Evolutionary conservation across 2,888 invertebrate genomes (phyloP).

Genomic region (Bhutanitis thaidina): DNA sequence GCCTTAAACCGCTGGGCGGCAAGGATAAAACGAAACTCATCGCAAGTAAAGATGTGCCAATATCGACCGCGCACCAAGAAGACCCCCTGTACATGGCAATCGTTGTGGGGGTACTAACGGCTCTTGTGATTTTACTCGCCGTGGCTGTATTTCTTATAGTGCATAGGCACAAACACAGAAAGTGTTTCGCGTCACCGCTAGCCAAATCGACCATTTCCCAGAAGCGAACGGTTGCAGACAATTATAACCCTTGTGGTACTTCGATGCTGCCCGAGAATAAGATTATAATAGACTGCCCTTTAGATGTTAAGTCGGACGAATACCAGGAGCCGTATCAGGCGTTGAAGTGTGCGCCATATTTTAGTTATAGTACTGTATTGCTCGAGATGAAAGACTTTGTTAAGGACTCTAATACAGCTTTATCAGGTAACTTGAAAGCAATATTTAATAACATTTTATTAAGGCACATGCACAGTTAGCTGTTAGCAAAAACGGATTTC

Average conservation of each 20-base stretch:
- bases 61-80: constrained; percentile 83
- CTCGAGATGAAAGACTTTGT: constrained; percentile 87
- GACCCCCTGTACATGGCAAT: constrained; percentile 88
- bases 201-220: constrained; percentile 68
- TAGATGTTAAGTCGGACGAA: constrained; percentile 84
- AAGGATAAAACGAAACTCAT: constrained; percentile 71
- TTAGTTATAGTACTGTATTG: constrained; percentile 87
- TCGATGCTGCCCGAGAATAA: constrained; percentile 77
- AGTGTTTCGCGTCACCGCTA: constrained; percentile 86
- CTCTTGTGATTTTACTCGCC: constrained; percentile 85
- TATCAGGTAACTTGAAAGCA: constrained; percentile 50
- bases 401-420: constrained; percentile 63
- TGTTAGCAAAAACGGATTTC: too few species aligned
- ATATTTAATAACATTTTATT: background rate
- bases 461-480: too few species aligned
- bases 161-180: constrained; percentile 84
- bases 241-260: constrained; percentile 75
- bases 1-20: constrained; percentile 73
- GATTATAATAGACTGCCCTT: constrained; percentile 77
- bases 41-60: constrained; percentile 79
- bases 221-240: constrained; percentile 72
- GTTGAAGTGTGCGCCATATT: constrained; percentile 86
- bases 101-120: constrained; percentile 87
- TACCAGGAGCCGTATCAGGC: constrained; percentile 91
- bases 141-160: constrained; percentile 86